These are phyloP conservation scores for Dendrocincla fuliginosa DNA, from an alignment of 2,797 vertebrate species.

Conservation along the genomic window DNA sequence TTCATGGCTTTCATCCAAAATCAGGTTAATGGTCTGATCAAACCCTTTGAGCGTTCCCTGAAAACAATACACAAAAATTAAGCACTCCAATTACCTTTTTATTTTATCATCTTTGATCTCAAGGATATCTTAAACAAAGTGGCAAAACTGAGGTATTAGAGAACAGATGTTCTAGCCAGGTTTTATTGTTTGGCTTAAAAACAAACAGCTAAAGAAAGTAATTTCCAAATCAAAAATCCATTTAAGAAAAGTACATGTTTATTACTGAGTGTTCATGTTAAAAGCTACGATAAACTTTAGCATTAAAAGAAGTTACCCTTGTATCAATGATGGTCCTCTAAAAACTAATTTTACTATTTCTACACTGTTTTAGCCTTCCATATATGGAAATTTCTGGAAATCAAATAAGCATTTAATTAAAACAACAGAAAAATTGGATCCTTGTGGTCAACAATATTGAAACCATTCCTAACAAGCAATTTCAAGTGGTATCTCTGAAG, in stretches of 20 bases:
- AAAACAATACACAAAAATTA: neutral
- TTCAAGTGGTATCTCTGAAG: neutral
- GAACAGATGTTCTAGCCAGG: neutral
- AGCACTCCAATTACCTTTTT: neutral
- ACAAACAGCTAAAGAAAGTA: neutral
- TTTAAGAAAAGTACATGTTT: neutral
- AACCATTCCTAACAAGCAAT: neutral
- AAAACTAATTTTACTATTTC: neutral
- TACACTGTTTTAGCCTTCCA: neutral
- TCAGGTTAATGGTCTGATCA: conserved; percentile 99
- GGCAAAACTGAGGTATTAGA: neutral
- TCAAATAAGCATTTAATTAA: neutral
- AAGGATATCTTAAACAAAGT: neutral
- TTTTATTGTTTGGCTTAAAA: neutral
- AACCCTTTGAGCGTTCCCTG: conserved; percentile 98
- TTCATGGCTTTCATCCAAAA: conserved; percentile 98
- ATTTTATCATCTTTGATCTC: neutral
- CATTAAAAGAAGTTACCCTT: neutral
- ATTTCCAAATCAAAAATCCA: neutral
- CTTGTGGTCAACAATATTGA: neutral
- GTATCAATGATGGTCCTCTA: neutral
- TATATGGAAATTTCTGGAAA: neutral
- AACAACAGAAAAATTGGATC: neutral
- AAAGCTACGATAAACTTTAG: neutral
- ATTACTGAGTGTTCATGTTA: neutral